These are phyloP conservation scores for Pachyramphus minor DNA, from an alignment of 2,113 vertebrate species.

Conservation along the genomic window DNA sequence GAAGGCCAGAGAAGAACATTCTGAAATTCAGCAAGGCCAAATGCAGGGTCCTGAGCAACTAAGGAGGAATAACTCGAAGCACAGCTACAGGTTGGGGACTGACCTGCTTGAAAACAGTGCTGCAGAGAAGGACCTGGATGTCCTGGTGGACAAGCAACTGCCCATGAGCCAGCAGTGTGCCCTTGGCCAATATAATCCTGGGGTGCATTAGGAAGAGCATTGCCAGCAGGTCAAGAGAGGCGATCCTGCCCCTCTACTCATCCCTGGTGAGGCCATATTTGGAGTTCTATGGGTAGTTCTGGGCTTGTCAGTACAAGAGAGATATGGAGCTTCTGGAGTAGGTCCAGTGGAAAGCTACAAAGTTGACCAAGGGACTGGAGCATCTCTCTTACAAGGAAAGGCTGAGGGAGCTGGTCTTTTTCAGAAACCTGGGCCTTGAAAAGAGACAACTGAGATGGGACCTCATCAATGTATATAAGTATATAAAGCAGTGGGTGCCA, in stretches of 20 bases:
- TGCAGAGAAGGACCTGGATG: not conserved
- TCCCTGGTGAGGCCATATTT: not conserved
- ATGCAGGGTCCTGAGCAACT: not conserved
- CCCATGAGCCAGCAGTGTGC: not conserved
- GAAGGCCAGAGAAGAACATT: not conserved
- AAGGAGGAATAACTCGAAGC: not conserved
- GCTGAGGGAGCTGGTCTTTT: not conserved
- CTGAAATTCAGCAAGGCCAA: not conserved
- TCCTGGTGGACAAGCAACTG: not conserved
- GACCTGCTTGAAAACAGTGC: not conserved
- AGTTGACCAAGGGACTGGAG: not conserved
- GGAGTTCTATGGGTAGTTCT: not conserved
- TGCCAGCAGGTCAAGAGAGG: not conserved
- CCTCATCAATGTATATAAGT: not conserved
- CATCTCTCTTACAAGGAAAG: not conserved
- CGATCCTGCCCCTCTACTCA: not conserved
- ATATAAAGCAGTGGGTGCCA: not conserved
- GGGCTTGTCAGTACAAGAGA: not conserved
- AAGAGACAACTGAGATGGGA: not conserved
- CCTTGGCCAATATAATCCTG: too few species aligned
- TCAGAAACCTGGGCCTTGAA: not conserved
- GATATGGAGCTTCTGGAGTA: not conserved
- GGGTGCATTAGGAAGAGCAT: not conserved
- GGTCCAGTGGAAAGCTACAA: not conserved
- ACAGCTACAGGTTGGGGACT: not conserved